Percentiles rank a stretch among this genome's conserved stretches.
Evolutionary conservation across 1,140 invertebrate species (phyloP).

Genomic region (Prorops nasuta): DNA sequence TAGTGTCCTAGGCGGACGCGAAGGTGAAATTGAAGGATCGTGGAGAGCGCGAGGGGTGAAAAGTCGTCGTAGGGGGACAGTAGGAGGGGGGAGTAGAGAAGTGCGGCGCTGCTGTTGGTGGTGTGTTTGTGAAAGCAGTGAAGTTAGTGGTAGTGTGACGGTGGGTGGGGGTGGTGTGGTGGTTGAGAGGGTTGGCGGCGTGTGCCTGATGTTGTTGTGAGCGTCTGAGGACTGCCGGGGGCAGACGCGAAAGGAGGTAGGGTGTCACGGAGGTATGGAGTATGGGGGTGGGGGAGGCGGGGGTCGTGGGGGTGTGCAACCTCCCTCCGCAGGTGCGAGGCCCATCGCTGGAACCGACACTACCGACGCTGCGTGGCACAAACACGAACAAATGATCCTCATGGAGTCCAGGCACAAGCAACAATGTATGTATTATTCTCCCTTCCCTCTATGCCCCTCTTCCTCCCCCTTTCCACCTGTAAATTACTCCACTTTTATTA

Average conservation of each 20-base stretch:
- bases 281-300: constrained; percentile 44
- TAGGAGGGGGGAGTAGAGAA: background rate
- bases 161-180: constrained; percentile 9
- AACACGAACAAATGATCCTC: constrained; percentile 56
- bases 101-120: background rate
- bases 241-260: constrained; percentile 45
- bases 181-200: constrained; percentile 21
- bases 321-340: constrained; percentile 39
- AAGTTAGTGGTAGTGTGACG: background rate
- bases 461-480: background rate
- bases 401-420: constrained; percentile 55
- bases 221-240: constrained; percentile 39
- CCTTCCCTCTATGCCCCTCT: background rate
- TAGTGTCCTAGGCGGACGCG: constrained; percentile 9
- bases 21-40: constrained; percentile 10
- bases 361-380: constrained; percentile 54
- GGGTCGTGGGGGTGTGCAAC: constrained; percentile 50
- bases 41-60: background rate
- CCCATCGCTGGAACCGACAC: constrained; percentile 44
- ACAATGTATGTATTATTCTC: constrained; percentile 41
- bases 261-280: constrained; percentile 48
- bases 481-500: background rate
- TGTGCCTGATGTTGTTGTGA: constrained; percentile 44
- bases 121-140: background rate
- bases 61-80: background rate